Percentiles rank a stretch among this genome's conserved stretches.
These are phyloP conservation scores for Acronicta aceris DNA, from an alignment of 2,888 invertebrate species.

Conservation along the genomic window DNA sequence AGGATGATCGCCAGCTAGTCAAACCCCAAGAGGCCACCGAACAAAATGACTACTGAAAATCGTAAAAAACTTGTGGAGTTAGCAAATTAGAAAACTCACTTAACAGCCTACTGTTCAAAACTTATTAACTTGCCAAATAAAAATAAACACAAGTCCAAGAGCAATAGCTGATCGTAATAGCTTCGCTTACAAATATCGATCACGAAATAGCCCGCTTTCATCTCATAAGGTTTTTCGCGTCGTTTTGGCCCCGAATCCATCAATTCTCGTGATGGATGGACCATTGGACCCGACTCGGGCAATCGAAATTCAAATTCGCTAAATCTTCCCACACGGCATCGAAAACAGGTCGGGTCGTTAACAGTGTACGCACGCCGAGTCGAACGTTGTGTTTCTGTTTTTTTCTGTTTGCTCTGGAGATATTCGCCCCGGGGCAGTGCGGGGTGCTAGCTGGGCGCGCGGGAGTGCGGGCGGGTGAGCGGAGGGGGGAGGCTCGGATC, in stretches of 20 bases:
- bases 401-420: slow-evolving; percentile 83
- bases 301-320: slow-evolving; percentile 89
- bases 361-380: slow-evolving; percentile 75
- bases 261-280: slow-evolving; percentile 88
- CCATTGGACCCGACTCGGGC: slow-evolving; percentile 76
- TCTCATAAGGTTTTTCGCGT: slow-evolving; percentile 78
- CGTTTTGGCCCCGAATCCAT: slow-evolving; percentile 88
- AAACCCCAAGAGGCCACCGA: too few relatives aligned
- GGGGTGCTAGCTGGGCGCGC: slow-evolving; percentile 54
- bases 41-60: not conserved
- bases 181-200: slow-evolving; percentile 82
- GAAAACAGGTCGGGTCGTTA: slow-evolving; percentile 87
- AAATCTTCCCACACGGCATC: slow-evolving; percentile 87
- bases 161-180: slow-evolving; percentile 75
- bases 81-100: slow-evolving; percentile 40
- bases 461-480: slow-evolving; percentile 34
- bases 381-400: slow-evolving; percentile 73
- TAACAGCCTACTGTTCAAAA: slow-evolving; percentile 33
- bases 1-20: too few relatives aligned
- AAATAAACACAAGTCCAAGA: slow-evolving; percentile 56
- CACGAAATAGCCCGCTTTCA: slow-evolving; percentile 83
- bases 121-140: slow-evolving; percentile 47
- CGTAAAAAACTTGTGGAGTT: slow-evolving; percentile 16
- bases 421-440: slow-evolving; percentile 77
- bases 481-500: slow-evolving; percentile 65